Base-by-base conservation (phyloP, 2,113 vertebrate genomes). In the Daubentonia madagascariensis region DNA sequence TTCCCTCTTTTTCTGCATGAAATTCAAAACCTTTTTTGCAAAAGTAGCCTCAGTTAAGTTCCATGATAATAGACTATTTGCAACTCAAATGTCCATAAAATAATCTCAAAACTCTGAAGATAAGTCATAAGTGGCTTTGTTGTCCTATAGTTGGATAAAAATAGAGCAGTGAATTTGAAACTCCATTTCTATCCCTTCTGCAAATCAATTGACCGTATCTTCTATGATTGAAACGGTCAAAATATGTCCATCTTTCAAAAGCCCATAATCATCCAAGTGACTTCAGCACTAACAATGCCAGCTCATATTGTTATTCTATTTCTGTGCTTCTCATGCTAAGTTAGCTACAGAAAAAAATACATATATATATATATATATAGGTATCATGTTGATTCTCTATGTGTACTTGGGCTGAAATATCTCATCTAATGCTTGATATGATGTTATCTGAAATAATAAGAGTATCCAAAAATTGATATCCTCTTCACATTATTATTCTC, bases 241-340 rank as follows among this genome's bases (percentile, higher is more conserved):
- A 97, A 97, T 90, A 86, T 65, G 84, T 96, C 50, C 84, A 97
- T 97, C 54, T 96, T 96, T 97, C 95, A 96, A 96, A 97, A 94
- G 65, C 45, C 76, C 63, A 45, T 94, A 78, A 97, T 97, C 92
- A 90, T 81, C 84, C 79, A 87, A 94, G 93, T 81, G 92, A 81
- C 70, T 80, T 35, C 11, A 90, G 50, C 43, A 52, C 89, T 92
- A 85, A 76, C 84, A 96, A 92, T 37, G 30, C 25, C 81, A 91
- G 61, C 54, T n/a, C 40, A 73, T 30, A 94, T 59, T 95, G 59
- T 83, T 72, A 91, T 89, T 95, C 95, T 73, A 85, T 95, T 97
- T 85, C 76, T 85, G 43, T 70, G 48, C 18, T 94, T 97, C 94
- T 90, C 67, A 96, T 96, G 96, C 93, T 88, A 96, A 80, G 61